These are phyloP conservation scores for Ypsolopha scabrella DNA, from an alignment of 2,888 invertebrate genomes.

Conservation along the genomic window DNA sequence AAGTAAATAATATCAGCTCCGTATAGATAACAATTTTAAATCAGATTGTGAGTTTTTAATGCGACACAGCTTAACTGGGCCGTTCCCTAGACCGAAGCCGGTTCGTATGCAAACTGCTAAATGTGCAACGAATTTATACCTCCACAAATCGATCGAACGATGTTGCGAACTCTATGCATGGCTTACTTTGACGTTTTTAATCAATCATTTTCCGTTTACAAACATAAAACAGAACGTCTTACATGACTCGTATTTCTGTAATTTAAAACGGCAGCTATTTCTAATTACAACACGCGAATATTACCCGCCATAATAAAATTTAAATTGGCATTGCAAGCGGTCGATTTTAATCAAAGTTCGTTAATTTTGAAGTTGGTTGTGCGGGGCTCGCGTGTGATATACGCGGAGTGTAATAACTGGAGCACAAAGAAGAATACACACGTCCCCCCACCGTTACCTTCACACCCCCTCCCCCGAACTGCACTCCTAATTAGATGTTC, in stretches of 20 bases:
- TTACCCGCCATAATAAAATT: slow-evolving; percentile 7
- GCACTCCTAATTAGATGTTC: slow-evolving; percentile 70
- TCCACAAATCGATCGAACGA: background rate
- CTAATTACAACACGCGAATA: background rate
- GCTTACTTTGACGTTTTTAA: background rate
- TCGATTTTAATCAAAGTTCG: slow-evolving; percentile 60
- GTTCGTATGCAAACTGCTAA: background rate
- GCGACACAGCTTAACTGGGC: background rate
- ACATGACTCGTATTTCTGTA: background rate
- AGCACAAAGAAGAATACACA: slow-evolving; percentile 62
- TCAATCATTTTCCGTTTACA: background rate
- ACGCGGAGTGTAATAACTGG: slow-evolving; percentile 51
- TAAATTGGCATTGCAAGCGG: slow-evolving; percentile 29
- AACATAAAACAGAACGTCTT: background rate
- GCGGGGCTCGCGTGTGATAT: slow-evolving; percentile 38
- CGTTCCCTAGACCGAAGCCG: background rate
- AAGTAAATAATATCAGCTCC: background rate
- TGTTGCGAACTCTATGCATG: background rate
- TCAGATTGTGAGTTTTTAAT: slow-evolving; percentile 1
- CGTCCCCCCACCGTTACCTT: slow-evolving; percentile 20
- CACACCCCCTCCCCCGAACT: slow-evolving; percentile 47
- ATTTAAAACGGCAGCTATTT: background rate
- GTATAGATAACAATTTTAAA: background rate
- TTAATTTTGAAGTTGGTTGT: slow-evolving; percentile 51
- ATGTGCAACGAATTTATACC: background rate